Conservation (phyloP, 2,888 invertebrate genomes). For the Chalcosyrphus nemorum region DNA sequence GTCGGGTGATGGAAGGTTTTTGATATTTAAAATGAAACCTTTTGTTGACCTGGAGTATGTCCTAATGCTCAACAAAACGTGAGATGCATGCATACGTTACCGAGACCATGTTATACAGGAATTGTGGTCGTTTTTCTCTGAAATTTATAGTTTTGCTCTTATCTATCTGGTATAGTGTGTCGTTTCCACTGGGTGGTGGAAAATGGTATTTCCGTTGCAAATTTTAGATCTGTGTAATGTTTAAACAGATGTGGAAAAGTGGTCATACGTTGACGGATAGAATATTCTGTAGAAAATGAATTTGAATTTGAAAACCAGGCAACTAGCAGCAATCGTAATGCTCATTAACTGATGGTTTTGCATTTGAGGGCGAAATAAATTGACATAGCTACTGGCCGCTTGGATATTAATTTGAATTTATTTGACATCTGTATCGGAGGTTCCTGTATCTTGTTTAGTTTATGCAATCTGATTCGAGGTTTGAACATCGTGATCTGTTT, state of each 20-base stretch:
- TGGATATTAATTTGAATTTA: too few relatives aligned
- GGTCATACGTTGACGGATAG: not conserved
- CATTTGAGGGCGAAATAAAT: too few relatives aligned
- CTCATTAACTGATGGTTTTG: too few relatives aligned
- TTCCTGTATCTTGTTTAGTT: too few relatives aligned
- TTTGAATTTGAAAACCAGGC: not conserved
- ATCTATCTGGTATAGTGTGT: slow-evolving; percentile 28
- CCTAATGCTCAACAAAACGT: slow-evolving; percentile 58
- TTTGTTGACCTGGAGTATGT: slow-evolving; percentile 63
- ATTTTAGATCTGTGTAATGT: slow-evolving; percentile 29
- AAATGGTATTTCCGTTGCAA: slow-evolving; percentile 20
- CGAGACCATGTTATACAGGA: slow-evolving; percentile 6
- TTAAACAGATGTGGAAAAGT: slow-evolving; percentile 64
- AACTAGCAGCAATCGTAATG: too few relatives aligned
- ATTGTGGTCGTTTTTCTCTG: slow-evolving; percentile 43
- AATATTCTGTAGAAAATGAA: not conserved
- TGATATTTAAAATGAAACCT: slow-evolving; percentile 42
- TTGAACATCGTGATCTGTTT: too few relatives aligned
- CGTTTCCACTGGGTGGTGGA: slow-evolving; percentile 15
- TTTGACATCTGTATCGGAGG: too few relatives aligned
- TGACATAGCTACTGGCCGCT: too few relatives aligned
- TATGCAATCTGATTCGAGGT: too few relatives aligned
- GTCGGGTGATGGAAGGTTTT: slow-evolving; percentile 17
- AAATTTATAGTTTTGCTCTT: slow-evolving; percentile 37
- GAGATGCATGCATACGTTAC: slow-evolving; percentile 43